Evolutionary conservation across 2,113 vertebrate species (phyloP), one percentile per base, ranked within the genome.

Genomic region (Ramphastos sulfuratus): DNA sequence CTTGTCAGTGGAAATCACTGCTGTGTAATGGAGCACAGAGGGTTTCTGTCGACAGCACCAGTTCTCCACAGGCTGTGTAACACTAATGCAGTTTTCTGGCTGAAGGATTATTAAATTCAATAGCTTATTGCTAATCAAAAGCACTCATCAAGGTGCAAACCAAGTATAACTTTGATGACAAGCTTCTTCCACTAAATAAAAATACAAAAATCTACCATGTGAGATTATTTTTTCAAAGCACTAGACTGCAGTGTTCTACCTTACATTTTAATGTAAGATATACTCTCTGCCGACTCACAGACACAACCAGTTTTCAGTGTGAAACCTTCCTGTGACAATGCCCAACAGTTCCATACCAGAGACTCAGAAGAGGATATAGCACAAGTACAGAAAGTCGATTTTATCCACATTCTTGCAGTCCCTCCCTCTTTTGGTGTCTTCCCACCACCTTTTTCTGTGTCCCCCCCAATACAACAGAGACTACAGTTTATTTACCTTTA

Each of bases 401-500:
- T 89, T 8, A 84, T 35, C 8, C 60, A 70, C 16, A 18, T 59
- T 27, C 66, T 75, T 37, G 16, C n/a, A 71, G 39, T 54, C 7
- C 16, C 35, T 56, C n/a, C 55, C 18, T 20, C 23, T 44, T 50
- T 52, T 60, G 15, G 35, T 74, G 33, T 66, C 31, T 87, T 56
- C 54, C 67, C 61, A 89, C 50, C 50, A 52, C 18, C 17, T 23
- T 44, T 50, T 52, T 44, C 55, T 13, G 37, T 72, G 35, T 69
- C 31, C 87, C 61, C 56, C 65, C 61, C 61, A 88, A 6, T 23
- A 88, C 70, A 87, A 86, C 39, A 90, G 52, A 92, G 72, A 89
- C 84, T 90, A 59, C 72, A 92, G 31, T 79, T 82, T 97, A 98
- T 98, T 99, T 99, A 99, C 99, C 99, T 99, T 99, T 98, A 99